A percentile compares a stretch with the other conserved stretches of the same genome.
Conservation (phyloP, 1,140 invertebrate genomes). For the Phortica variegata region DNA sequence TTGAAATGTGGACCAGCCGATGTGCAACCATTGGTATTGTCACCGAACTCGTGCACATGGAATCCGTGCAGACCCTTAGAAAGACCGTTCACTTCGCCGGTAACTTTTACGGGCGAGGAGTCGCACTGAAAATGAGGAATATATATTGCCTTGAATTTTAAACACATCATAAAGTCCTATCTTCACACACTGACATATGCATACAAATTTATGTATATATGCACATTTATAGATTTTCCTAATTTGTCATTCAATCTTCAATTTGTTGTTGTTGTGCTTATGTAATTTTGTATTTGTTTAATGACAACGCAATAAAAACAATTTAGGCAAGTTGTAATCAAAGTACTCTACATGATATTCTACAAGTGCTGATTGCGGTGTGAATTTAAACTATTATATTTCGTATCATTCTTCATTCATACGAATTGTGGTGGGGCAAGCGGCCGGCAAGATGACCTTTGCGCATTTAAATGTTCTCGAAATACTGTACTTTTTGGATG, state of each 20-base stretch:
- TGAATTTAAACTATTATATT: too few relatives aligned
- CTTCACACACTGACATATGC: neutral
- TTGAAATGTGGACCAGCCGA: constrained; percentile 97
- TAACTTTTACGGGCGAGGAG: constrained; percentile 64
- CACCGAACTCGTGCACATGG: constrained; percentile 96
- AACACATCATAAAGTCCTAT: constrained; percentile 17
- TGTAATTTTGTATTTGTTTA: constrained; percentile 32
- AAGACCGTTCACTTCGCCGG: constrained; percentile 72
- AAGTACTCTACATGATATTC: too few relatives aligned
- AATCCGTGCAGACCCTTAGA: constrained; percentile 77
- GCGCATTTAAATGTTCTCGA: neutral
- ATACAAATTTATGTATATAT: neutral
- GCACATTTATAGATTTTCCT: neutral
- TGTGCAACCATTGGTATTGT: constrained; percentile 94
- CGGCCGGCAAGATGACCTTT: constrained; percentile 36
- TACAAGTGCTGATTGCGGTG: too few relatives aligned
- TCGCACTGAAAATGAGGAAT: constrained; percentile 54
- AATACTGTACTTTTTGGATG: neutral
- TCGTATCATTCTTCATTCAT: too few relatives aligned
- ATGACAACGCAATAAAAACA: constrained; percentile 29
- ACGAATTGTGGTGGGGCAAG: neutral
- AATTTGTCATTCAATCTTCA: neutral
- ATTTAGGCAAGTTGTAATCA: constrained; percentile 25
- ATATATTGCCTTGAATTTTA: neutral
- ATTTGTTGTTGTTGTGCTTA: constrained; percentile 20